A percentile compares a stretch with the other conserved stretches of the same genome.
phyloP scores from a whole-genome alignment of 2,888 invertebrate species.

The Sinohyriopsis cumingii region DNA sequence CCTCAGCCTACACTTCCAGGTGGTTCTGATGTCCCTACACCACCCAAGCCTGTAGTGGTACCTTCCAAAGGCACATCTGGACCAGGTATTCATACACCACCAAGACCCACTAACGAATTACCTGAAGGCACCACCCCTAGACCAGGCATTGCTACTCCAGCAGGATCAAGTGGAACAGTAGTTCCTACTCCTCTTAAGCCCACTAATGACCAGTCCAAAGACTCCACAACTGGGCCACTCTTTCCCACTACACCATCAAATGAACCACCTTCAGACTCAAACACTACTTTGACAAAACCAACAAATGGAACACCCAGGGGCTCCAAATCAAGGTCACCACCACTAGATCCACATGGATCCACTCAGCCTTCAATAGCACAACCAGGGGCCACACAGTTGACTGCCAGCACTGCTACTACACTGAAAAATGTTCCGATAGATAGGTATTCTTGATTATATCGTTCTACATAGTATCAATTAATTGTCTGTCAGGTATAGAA shows the following conservation, averaged over 20 bases:
- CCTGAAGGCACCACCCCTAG: neutral
- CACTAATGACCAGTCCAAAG: neutral
- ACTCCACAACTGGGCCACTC: neutral
- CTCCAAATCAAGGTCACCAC: no score
- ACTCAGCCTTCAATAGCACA: no score
- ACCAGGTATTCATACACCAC: neutral
- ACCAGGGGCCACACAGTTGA: no score
- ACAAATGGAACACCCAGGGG: no score
- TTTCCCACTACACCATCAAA: neutral
- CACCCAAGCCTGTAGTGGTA: neutral
- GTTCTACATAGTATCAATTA: no score
- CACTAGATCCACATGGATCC: no score
- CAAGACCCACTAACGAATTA: neutral
- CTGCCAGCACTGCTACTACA: no score
- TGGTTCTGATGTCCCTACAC: neutral
- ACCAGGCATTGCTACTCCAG: neutral
- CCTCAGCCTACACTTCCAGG: neutral
- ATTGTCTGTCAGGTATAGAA: no score
- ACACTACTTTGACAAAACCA: no score
- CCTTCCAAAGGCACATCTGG: neutral
- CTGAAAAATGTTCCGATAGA: no score
- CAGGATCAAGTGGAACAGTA: neutral
- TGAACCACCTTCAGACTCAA: neutral
- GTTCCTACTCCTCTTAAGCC: neutral
- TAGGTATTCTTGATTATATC: no score